Base-by-base conservation (phyloP, 2,797 vertebrate species). In the Trachurus trachurus region DNA sequence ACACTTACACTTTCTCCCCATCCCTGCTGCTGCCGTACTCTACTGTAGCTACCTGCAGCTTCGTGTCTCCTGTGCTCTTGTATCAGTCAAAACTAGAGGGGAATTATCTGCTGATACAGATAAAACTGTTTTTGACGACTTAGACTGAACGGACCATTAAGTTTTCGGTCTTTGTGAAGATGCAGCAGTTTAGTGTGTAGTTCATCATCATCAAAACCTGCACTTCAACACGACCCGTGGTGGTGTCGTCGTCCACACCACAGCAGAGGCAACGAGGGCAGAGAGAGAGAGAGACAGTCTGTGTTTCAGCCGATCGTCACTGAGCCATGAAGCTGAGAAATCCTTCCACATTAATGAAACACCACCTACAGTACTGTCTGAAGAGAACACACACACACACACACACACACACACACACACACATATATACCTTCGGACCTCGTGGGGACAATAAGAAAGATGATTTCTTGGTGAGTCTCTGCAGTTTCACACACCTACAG, bases 281-380 rank as follows among this genome's bases (percentile, higher is more conserved):
- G 29, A 5, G 13, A n/a, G n/a, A n/a, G 26, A 22, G 29, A 5
- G 26, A 26, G 26, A 16, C 13, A 2, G 67, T 11, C 13, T 9
- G 31, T 6, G 47, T 71, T 69, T 66, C 53, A 50, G 60, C 54
- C 4, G 34, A 58, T 70, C 21, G 1, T 13, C 72, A 22, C 11
- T 17, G 17, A 72, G 21, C 62, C 70, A 0, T 59, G 75, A 71
- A 54, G 2, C 34, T 21, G 74, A 71, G 49, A 50, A 58, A 56
- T 72, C 22, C 29, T 44, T 29, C 31, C 54, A 44, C 13, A 9
- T 39, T 89, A 89, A 92, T 87, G 83, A 88, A 88, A 85, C 91
- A 84, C 84, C 84, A 87, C 74, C 70, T 16, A 17, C 73, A 64
- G 71, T 47, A 17, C 73, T 66, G 71, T 47, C 67, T 37, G 50